These are phyloP conservation scores for Villa cingulata DNA, from an alignment of 2,888 invertebrate genomes.

Conservation along the genomic window DNA sequence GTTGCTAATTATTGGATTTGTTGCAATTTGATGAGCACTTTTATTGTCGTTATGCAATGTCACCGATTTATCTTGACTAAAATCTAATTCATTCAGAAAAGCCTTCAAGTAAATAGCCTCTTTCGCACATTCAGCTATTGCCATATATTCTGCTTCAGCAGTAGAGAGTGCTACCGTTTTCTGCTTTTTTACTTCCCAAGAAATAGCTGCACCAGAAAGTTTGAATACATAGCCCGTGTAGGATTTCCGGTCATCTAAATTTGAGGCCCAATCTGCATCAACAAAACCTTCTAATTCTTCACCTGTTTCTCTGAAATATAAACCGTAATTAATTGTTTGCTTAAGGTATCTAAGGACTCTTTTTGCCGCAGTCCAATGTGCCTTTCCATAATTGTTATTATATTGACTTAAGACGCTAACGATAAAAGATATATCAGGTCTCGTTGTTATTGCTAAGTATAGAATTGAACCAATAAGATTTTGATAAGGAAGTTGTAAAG, in stretches of 20 bases:
- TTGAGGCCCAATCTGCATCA: conserved; percentile 16
- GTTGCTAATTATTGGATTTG: conserved; percentile 7
- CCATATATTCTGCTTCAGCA: conserved; percentile 13
- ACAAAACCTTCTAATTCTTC: conserved; percentile 8
- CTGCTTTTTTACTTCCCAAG: conserved; percentile 12
- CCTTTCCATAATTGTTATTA: conserved; percentile 11
- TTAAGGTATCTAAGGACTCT: conserved; percentile 12
- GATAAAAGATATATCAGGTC: conserved; percentile 12
- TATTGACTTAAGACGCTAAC: conserved; percentile 14
- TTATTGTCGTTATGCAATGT: conserved; percentile 14
- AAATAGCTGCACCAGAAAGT: conserved; percentile 9
- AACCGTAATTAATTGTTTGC: conserved; percentile 9
- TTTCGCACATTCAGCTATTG: conserved; percentile 6
- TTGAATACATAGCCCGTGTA: conserved; percentile 15
- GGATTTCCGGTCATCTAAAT: conserved; percentile 11
- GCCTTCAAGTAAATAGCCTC: not conserved
- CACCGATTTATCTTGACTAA: not conserved
- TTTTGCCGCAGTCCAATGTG: conserved; percentile 15
- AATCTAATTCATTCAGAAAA: not conserved
- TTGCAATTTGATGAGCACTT: conserved; percentile 11
- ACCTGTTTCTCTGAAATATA: conserved; percentile 7
- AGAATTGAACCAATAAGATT: conserved; percentile 14
- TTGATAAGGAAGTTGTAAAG: conserved; percentile 8
- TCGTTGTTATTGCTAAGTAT: conserved; percentile 14
- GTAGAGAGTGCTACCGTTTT: conserved; percentile 10